A percentile compares a stretch with the other conserved stretches of the same genome.
phyloP scores from a whole-genome alignment of 2,797 vertebrate species.

The Myripristis jacobus region DNA sequence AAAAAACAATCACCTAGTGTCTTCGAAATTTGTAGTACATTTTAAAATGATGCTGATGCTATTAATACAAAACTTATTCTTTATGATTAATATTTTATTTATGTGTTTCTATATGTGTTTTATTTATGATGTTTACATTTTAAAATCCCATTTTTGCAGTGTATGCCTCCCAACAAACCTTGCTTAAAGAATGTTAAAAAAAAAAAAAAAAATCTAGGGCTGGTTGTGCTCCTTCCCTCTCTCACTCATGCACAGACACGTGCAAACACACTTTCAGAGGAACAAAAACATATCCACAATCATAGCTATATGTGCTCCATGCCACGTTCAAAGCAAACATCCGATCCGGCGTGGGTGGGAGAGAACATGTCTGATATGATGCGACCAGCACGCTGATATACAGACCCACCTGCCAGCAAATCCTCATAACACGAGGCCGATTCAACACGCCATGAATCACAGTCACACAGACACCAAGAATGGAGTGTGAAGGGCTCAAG shows the following conservation, averaged over 20 bases:
- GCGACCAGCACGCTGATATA: conserved; percentile 50
- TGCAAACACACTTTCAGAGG: conserved; percentile 2
- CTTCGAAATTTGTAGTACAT: too few species aligned
- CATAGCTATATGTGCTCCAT: conserved; percentile 19
- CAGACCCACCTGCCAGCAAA: conserved; percentile 62
- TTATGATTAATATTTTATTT: too few species aligned
- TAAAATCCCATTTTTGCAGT: too few species aligned
- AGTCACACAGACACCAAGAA: conserved; percentile 43
- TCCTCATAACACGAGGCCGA: conserved; percentile 60
- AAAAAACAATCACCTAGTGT: too few species aligned
- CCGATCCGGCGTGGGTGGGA: conserved; percentile 50
- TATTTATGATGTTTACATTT: too few species aligned
- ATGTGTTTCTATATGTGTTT: too few species aligned
- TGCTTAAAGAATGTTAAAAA: too few species aligned
- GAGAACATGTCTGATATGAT: conserved; percentile 54
- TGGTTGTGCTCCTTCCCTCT: neutral
- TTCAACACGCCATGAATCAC: conserved; percentile 61
- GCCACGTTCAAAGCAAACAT: conserved; percentile 36
- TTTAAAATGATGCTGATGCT: too few species aligned
- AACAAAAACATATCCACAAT: neutral
- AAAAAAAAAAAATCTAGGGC: too few species aligned
- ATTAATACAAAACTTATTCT: too few species aligned
- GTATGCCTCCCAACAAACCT: too few species aligned
- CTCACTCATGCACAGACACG: neutral
- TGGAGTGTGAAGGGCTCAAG: conserved; percentile 27